A percentile compares a stretch with the other conserved stretches of the same genome.
Evolutionary conservation across 2,888 invertebrate species (phyloP).

Genomic region (Megaustenia siamemsis): DNA sequence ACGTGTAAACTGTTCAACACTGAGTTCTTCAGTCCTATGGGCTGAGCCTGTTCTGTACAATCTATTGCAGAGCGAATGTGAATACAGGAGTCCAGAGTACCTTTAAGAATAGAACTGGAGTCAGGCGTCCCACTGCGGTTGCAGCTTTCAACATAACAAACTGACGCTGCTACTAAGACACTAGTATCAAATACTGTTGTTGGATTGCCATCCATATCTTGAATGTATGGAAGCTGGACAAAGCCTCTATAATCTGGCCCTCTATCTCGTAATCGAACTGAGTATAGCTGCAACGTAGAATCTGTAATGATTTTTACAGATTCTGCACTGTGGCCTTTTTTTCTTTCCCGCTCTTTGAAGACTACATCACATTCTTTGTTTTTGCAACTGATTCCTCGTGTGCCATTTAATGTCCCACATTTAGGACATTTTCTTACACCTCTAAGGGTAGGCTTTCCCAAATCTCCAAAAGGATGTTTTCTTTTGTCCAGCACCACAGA

Average conservation of each 20-base stretch:
- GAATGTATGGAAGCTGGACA: conserved; percentile 83
- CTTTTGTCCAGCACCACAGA: conserved; percentile 63
- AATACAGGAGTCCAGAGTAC: conserved; percentile 81
- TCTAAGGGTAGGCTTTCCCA: conserved; percentile 85
- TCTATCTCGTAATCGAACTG: conserved; percentile 86
- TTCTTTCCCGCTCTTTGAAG: conserved; percentile 83
- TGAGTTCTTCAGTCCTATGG: conserved; percentile 84
- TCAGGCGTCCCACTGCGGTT: conserved; percentile 61
- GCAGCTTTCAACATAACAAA: conserved; percentile 80
- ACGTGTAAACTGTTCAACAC: conserved; percentile 84
- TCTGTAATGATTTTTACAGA: conserved; percentile 85
- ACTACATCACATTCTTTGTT: conserved; percentile 86
- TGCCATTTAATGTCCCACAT: conserved; percentile 89
- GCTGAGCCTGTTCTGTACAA: conserved; percentile 84
- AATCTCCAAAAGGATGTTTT: conserved; percentile 81
- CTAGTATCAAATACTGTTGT: conserved; percentile 73
- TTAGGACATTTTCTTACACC: conserved; percentile 88
- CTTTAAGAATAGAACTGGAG: conserved; percentile 45
- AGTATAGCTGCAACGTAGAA: conserved; percentile 83
- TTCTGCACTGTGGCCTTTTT: conserved; percentile 83
- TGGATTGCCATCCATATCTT: conserved; percentile 78
- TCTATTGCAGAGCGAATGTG: conserved; percentile 86
- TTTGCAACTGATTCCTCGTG: conserved; percentile 87
- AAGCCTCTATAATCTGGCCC: conserved; percentile 88
- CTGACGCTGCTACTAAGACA: conserved; percentile 74